These are phyloP conservation scores for Psilopsiagon aurifrons DNA, from an alignment of 2,113 vertebrate species.

Conservation along the genomic window DNA sequence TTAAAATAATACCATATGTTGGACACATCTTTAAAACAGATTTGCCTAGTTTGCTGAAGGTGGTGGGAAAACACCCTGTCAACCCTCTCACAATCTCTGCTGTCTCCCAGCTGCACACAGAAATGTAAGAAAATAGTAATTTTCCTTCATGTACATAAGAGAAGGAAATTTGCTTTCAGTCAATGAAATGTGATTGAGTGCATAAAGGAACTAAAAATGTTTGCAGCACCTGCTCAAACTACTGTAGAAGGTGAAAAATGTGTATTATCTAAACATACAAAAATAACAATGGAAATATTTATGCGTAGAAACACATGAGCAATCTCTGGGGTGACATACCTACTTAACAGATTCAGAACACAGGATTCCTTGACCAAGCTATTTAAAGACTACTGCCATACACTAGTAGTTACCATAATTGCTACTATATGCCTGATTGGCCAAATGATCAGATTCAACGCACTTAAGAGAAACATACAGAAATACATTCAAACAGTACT, in stretches of 20 bases:
- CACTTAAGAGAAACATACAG: background rate
- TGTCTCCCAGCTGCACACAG: constrained; percentile 57
- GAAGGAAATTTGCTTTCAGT: constrained; percentile 41
- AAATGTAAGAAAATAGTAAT: constrained; percentile 53
- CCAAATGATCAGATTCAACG: background rate
- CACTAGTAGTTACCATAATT: background rate
- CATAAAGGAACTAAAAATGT: background rate
- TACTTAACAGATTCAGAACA: background rate
- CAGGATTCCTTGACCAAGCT: background rate
- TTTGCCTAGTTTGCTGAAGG: constrained; percentile 26
- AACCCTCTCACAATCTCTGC: constrained; percentile 18
- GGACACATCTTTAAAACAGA: constrained; percentile 66
- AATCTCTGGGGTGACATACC: background rate
- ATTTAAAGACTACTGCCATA: background rate
- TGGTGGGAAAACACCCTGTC: constrained; percentile 62
- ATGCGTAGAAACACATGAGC: background rate
- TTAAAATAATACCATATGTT: constrained; percentile 70
- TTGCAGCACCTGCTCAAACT: constrained; percentile 26
- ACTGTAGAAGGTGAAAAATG: background rate
- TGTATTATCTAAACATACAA: background rate
- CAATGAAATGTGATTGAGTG: background rate
- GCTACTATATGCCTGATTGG: background rate
- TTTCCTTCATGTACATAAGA: background rate
- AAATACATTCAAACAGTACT: background rate
- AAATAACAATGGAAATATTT: background rate